Evolutionary conservation across 2,888 invertebrate species (phyloP).

Genomic region (Spilosoma lubricipeda): DNA sequence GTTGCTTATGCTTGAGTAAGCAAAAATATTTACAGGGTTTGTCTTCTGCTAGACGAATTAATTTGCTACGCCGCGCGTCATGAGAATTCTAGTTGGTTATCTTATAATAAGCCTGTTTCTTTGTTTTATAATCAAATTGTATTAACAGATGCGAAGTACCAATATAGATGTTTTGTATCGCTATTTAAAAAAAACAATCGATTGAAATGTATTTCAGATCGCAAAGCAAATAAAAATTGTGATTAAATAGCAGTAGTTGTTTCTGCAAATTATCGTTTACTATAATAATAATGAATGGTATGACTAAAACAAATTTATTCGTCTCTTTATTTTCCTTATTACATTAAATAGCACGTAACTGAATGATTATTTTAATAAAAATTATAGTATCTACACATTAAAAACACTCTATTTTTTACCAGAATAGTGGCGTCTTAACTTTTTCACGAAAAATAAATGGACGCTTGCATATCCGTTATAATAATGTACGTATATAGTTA

Average conservation of each 20-base stretch:
- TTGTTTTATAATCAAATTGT: constrained; percentile 7
- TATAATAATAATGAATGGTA: not conserved
- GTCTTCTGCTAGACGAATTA: constrained; percentile 16
- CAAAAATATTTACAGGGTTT: constrained; percentile 8
- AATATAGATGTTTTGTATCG: not conserved
- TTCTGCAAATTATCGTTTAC: not conserved
- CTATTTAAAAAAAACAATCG: not conserved
- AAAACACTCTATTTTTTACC: not conserved
- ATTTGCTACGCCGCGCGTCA: constrained; percentile 14
- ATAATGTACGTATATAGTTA: not conserved
- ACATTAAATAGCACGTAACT: not conserved
- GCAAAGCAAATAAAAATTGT: not conserved
- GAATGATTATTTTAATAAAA: not conserved
- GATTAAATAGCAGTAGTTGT: not conserved
- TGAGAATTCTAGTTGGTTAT: constrained; percentile 14
- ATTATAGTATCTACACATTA: too few species aligned
- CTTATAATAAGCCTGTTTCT: constrained; percentile 4
- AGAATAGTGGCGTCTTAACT: not conserved
- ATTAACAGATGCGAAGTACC: constrained; percentile 14
- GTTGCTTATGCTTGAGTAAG: constrained; percentile 10
- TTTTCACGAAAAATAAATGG: not conserved
- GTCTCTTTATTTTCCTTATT: not conserved
- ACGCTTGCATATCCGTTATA: not conserved
- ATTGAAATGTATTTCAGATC: not conserved
- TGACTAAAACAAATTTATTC: not conserved